Base-by-base conservation (phyloP, 2,888 invertebrate species). In the Leucoma salicis region DNA sequence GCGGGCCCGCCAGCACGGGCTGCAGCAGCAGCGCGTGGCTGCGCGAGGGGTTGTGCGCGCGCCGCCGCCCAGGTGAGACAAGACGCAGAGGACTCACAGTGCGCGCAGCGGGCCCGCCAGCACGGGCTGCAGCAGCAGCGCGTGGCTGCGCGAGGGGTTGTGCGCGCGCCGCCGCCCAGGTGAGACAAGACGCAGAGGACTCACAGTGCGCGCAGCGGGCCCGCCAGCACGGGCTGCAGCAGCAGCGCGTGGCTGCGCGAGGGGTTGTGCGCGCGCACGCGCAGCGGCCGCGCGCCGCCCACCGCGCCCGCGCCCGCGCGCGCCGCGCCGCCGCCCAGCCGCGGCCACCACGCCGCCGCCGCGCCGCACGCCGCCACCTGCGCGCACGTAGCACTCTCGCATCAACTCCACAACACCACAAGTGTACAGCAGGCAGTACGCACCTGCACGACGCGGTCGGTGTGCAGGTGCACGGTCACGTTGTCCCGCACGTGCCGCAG, bases 391-490 rank as follows among this genome's bases (percentile, higher is more conserved):
- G n/a, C n/a, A n/a, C n/a, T n/a, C n/a, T n/a, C n/a, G n/a, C n/a
- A n/a, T n/a, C n/a, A n/a, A n/a, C n/a, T n/a, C n/a, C n/a, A n/a
- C n/a, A n/a, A n/a, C 6, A 16, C 16, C 16, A 16, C 16, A 4
- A 6, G 3, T 16, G 16, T 3, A 16, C 16, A 4, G 3, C 3
- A 16, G 21, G 6, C 6, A 2, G 21, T 21, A 31, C 15, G 2
- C 50, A 66, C 60, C 31, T 29, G 41, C 42, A 53, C 47, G 42
- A 69, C 74, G 82, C 94, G 94, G 34, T 92, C 92, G 2, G 96
- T 96, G 77, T 96, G 95, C 65, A 96, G 71, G 48, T 92, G 91
- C 70, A 96, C 90, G 14, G 95, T 93, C 36, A 95, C 81, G 78
- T 95, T 95, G 63, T 16, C 92, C 51, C 72, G 78, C 56, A 77